These are phyloP conservation scores for Torymus auratus DNA, from an alignment of 2,888 invertebrate genomes.

Conservation along the genomic window DNA sequence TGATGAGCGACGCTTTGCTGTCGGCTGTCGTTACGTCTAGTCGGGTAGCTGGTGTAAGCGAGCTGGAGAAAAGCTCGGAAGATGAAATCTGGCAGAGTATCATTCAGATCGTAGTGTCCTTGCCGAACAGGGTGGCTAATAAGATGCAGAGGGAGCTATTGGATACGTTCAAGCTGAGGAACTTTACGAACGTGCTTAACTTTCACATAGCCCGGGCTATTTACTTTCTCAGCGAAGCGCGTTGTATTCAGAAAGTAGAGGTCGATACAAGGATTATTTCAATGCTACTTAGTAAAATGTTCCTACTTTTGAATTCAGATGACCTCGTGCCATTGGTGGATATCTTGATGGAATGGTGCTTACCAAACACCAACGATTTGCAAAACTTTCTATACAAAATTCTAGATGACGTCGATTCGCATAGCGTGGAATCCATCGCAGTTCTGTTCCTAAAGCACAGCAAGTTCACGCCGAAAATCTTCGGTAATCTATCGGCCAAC, in stretches of 20 bases:
- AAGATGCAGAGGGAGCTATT: constrained; percentile 79
- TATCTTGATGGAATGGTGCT: constrained; percentile 78
- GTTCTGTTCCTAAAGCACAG: constrained; percentile 79
- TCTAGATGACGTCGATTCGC: constrained; percentile 79
- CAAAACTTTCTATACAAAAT: constrained; percentile 76
- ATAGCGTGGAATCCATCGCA: constrained; percentile 80
- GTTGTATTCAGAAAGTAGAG: constrained; percentile 70
- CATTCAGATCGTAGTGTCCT: constrained; percentile 81
- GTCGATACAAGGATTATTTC: constrained; percentile 78
- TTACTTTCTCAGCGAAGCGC: constrained; percentile 80
- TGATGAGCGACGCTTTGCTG: constrained; percentile 80
- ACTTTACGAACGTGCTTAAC: constrained; percentile 80
- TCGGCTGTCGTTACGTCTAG: constrained; percentile 77
- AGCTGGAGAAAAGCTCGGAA: constrained; percentile 64
- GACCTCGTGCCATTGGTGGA: constrained; percentile 79
- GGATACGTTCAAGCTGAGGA: constrained; percentile 79
- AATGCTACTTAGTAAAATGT: constrained; percentile 81
- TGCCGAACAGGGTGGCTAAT: constrained; percentile 86
- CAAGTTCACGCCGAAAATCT: constrained; percentile 76
- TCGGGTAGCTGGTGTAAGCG: constrained; percentile 49
- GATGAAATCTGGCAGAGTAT: constrained; percentile 78
- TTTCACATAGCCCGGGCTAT: constrained; percentile 81
- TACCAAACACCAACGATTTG: constrained; percentile 62
- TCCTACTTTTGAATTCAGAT: constrained; percentile 79
- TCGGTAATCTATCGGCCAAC: constrained; percentile 75